Evolutionary conservation across 2,888 invertebrate genomes (phyloP), one percentile per base, ranked within the genome.

Genomic region (Halictus ligatus): DNA sequence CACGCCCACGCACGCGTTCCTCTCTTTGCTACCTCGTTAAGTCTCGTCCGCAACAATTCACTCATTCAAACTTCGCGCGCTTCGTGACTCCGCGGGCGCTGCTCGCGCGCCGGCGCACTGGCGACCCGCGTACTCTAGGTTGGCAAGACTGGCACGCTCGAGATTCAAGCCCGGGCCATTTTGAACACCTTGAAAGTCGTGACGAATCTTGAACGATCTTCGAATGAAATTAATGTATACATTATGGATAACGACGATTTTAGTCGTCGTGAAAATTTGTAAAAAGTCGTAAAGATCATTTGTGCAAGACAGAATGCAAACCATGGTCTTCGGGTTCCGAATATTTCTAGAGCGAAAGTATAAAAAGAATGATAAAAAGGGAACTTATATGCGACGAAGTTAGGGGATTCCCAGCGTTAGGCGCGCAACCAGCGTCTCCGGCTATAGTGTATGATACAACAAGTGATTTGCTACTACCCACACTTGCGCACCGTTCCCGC

Each of bases 391-490:
- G 50, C 21, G 21, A 54, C 2, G 50, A 21, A 54, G 50, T 35
- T 40, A 40, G 69, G 12, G 69, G 35, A 40, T 35, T 69, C 10
- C 6, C 43, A 40, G 71, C n/a, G 40, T 18, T 18, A 35, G 82
- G 88, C 80, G 58, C 71, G 71, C 86, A 75, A 84, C 78, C 35
- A 64, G 85, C 64, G 64, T 75, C 64, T 43, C 25, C 35, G 12
- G 60, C 50, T 77, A 64, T 64, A n/a, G 89, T 89, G 89, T 89
- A 89, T 89, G 77, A 88, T 89, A 89, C 89, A 89, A 86, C 86
- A 83, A 85, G 85, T 82, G 88, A 84, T 84, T 75, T 76, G 80
- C 82, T 75, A 71, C 80, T 81, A 74, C 46, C 58, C 89, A 81
- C 89, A 81, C 78, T 80, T 85, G 78, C 79, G 76, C 79, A n/a